Conservation (phyloP, 64 coral and sea anemone genomes). For the Pocillopora verrucosa region DNA sequence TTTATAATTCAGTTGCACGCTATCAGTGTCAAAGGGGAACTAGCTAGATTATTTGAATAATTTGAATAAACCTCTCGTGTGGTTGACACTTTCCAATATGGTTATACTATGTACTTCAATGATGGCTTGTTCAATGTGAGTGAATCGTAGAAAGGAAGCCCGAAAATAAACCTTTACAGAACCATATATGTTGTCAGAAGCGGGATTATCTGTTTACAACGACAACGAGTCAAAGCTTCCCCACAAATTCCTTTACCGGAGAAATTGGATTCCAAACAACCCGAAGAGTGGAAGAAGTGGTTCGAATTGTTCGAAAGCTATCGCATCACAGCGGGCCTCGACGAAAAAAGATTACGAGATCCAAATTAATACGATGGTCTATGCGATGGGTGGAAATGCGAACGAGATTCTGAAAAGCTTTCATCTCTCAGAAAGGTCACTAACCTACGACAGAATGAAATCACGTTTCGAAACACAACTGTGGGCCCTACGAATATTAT, state of each 20-base stretch:
- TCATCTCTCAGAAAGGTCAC: neutral
- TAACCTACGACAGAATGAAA: neutral
- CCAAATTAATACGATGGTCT: constrained; percentile 43
- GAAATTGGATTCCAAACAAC: constrained; percentile 47
- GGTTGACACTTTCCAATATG: too few species aligned
- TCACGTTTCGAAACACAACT: constrained; percentile 18
- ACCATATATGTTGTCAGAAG: neutral
- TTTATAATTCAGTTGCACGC: constrained; percentile 28
- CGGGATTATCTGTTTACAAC: neutral
- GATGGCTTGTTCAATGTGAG: too few species aligned
- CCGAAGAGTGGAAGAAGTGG: constrained; percentile 38
- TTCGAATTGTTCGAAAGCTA: constrained; percentile 39
- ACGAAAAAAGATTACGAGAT: constrained; percentile 11
- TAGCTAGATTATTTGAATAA: constrained; percentile 5
- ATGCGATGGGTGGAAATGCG: constrained; percentile 51
- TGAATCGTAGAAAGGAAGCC: too few species aligned
- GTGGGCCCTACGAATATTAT: constrained; percentile 24
- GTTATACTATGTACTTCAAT: too few species aligned
- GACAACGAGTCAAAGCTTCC: neutral
- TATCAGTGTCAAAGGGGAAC: neutral
- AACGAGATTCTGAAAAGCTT: constrained; percentile 43
- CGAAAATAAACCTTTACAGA: neutral
- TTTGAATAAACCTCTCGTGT: too few species aligned
- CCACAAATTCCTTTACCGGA: constrained; percentile 41
- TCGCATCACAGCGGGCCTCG: constrained; percentile 6